Percentiles rank a stretch among this genome's conserved stretches.
Conservation (phyloP, 1,140 invertebrate species). For the Danaus plexippus region DNA sequence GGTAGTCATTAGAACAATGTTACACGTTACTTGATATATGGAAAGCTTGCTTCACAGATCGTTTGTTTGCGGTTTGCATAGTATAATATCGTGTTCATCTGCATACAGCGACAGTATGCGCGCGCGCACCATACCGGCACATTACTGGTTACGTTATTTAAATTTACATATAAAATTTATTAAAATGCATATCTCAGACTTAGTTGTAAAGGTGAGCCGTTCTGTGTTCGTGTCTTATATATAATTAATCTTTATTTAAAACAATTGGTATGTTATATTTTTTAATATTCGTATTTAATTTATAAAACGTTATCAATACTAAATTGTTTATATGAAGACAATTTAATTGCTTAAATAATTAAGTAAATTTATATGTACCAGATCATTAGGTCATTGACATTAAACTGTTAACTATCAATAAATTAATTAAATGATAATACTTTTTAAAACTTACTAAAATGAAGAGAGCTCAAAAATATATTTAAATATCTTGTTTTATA, state of each 20-base stretch:
- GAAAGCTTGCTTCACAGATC: conserved; percentile 29
- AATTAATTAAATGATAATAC: too few species aligned
- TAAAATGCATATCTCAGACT: conserved; percentile 15
- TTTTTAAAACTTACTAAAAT: too few species aligned
- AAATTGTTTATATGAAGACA: too few species aligned
- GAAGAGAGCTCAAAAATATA: too few species aligned
- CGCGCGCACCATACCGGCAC: conserved; percentile 21
- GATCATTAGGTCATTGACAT: too few species aligned
- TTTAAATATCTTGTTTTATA: too few species aligned
- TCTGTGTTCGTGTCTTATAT: neutral
- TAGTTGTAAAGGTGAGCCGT: conserved; percentile 18
- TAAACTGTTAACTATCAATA: too few species aligned
- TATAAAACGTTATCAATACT: too few species aligned
- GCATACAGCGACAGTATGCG: conserved; percentile 24
- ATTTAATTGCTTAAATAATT: too few species aligned
- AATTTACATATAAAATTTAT: conserved; percentile 1
- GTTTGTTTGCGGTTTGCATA: conserved; percentile 32
- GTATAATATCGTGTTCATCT: conserved; percentile 24
- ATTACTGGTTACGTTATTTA: conserved; percentile 13
- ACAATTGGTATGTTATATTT: too few species aligned
- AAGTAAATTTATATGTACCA: too few species aligned
- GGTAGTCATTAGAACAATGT: neutral
- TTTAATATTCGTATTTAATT: too few species aligned
- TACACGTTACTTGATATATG: conserved; percentile 17
- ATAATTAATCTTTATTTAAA: neutral